These are phyloP conservation scores for Sitophilus oryzae DNA, from an alignment of 1,140 invertebrate genomes.

Conservation along the genomic window DNA sequence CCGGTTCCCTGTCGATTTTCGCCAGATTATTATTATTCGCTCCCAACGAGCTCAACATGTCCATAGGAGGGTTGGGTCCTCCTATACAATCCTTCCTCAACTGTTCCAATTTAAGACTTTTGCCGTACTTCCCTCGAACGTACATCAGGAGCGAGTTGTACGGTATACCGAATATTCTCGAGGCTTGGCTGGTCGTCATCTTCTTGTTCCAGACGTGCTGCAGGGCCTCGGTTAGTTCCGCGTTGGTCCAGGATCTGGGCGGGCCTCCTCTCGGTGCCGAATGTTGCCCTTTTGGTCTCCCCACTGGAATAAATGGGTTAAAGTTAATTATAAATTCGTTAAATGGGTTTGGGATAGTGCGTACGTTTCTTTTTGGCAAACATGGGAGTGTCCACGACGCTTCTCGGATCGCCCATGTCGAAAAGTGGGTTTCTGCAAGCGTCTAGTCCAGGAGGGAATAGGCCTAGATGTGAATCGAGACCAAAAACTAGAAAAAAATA, in stretches of 20 bases:
- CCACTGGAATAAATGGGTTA: conserved; percentile 44
- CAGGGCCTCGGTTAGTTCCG: conserved; percentile 78
- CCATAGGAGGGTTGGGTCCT: conserved; percentile 51
- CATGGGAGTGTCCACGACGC: conserved; percentile 52
- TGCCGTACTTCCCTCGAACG: conserved; percentile 86
- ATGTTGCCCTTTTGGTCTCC: conserved; percentile 79
- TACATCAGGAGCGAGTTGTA: conserved; percentile 90
- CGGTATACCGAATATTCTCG: conserved; percentile 81
- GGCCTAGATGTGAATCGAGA: conserved; percentile 60
- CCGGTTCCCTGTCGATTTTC: conserved; percentile 40
- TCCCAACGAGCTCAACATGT: conserved; percentile 63
- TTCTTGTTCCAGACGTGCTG: conserved; percentile 91
- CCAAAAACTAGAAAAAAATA: conserved; percentile 73
- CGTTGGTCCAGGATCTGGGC: conserved; percentile 84
- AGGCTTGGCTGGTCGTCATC: conserved; percentile 90
- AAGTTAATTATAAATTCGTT: not conserved
- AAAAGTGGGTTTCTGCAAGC: conserved; percentile 63
- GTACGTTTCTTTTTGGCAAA: conserved; percentile 67
- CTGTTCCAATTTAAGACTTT: conserved; percentile 80
- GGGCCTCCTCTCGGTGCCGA: conserved; percentile 81
- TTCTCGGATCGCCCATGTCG: conserved; percentile 60
- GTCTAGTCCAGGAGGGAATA: conserved; percentile 67
- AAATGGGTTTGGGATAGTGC: no score
- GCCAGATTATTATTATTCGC: conserved; percentile 61
- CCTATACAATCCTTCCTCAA: conserved; percentile 80